phyloP scores from a whole-genome alignment of 2,113 vertebrate species.

The Pavo muticus region DNA sequence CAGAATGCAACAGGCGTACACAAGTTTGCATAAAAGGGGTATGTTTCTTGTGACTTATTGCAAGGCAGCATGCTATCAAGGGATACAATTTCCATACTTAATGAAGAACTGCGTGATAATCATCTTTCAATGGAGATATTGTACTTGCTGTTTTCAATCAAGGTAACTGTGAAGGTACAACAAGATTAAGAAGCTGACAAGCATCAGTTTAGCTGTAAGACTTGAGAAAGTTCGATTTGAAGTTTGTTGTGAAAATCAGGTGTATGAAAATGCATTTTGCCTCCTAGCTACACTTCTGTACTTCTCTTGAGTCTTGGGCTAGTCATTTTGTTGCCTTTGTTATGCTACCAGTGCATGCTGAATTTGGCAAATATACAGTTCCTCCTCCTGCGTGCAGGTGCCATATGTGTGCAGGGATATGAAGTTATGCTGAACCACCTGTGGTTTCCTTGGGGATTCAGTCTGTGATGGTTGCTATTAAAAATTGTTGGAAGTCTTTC shows the following conservation, averaged over 20 bases:
- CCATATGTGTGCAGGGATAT: neutral
- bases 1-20: slow-evolving; percentile 87
- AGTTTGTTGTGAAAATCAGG: neutral
- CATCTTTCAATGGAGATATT: neutral
- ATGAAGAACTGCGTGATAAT: neutral
- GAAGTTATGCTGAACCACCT: neutral
- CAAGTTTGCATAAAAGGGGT: slow-evolving; percentile 98
- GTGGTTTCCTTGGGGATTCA: neutral
- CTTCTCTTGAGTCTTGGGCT: neutral
- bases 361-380: neutral
- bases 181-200: neutral
- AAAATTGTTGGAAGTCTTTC: neutral
- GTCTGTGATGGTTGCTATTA: neutral
- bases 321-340: neutral
- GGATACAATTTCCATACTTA: rapidly evolving
- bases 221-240: neutral
- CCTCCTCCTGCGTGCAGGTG: neutral
- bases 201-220: neutral
- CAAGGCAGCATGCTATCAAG: neutral
- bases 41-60: neutral
- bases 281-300: neutral
- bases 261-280: neutral
- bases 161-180: neutral
- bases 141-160: neutral
- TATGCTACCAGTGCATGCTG: neutral